phyloP scores from a whole-genome alignment of 2,113 vertebrate genomes.

The Elanoides forficatus region DNA sequence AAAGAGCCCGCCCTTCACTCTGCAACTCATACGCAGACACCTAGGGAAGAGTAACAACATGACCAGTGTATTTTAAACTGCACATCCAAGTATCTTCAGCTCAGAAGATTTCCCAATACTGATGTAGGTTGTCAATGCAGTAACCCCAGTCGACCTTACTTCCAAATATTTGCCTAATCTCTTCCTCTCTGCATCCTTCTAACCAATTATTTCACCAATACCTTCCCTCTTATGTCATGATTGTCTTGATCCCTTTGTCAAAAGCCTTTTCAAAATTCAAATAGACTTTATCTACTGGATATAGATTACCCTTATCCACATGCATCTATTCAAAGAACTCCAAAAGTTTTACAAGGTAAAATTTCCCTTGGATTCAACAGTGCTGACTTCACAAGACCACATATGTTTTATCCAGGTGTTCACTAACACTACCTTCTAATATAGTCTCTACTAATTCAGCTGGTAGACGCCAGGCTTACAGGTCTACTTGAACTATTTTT shows the following conservation, averaged over 20 bases:
- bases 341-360: neutral
- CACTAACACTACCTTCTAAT: neutral
- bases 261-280: neutral
- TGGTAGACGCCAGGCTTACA: neutral
- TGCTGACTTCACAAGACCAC: neutral
- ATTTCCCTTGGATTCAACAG: neutral
- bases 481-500: neutral
- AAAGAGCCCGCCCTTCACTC: neutral
- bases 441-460: neutral
- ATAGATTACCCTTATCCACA: neutral
- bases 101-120: neutral
- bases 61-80: neutral
- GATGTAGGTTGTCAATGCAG: neutral
- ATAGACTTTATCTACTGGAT: neutral
- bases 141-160: neutral
- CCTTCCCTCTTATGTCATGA: neutral
- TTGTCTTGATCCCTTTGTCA: neutral
- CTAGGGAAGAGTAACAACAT: neutral
- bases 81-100: neutral
- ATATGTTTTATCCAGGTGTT: neutral
- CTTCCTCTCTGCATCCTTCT: neutral
- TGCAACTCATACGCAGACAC: neutral
- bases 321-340: neutral
- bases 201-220: neutral
- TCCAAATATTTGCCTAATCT: neutral